Evolutionary conservation across 2,113 vertebrate species (phyloP), one percentile per base, ranked within the genome.

Genomic region (Oreochromis tanganicae): DNA sequence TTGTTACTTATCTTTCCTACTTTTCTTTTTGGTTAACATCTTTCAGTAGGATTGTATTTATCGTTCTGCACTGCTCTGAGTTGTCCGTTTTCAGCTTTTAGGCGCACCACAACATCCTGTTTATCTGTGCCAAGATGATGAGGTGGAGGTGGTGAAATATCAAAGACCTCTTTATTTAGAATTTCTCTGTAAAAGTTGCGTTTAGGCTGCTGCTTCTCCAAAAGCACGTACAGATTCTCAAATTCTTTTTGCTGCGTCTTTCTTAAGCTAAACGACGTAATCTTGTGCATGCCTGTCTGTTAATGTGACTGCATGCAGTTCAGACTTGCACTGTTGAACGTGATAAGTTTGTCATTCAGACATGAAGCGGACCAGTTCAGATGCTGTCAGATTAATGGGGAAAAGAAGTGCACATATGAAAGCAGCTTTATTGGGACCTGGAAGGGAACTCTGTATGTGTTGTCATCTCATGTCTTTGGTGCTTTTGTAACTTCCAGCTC

Each of bases 401-500:
- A 24, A 2, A 0, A 0, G 2, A 29, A 11, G 21, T 48, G 21
- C 41, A 48, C 71, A 75, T 75, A 29, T 75, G 43, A 75, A 75
- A 50, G 71, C 16, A 78, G 16, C 71, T 27, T 38, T 8, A 71
- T 16, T 83, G 12, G 46, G 41, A 55, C 41, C 52, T 27, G 29
- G 48, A 75, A 86, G 4, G 19, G 38, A 84, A 68, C 34, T 59
- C 38, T 59, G 59, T 55, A 55, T 90, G 50, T 6, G 17, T 75
- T 66, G 57, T 63, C 75, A 66, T 86, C 52, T 88, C 71, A 83
- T 91, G 81, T 10, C 75, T 87, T 57, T 63, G 13, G 81, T 90
- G 55, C 79, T 93, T 86, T 91, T 87, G 43, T 61, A 84, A 86
- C 83, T 88, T 91, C 84, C 36, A 92, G 82, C 82, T 83, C 56